phyloP scores from a whole-genome alignment of 2,113 vertebrate genomes.

The mouse (Mus musculus) region DNA sequence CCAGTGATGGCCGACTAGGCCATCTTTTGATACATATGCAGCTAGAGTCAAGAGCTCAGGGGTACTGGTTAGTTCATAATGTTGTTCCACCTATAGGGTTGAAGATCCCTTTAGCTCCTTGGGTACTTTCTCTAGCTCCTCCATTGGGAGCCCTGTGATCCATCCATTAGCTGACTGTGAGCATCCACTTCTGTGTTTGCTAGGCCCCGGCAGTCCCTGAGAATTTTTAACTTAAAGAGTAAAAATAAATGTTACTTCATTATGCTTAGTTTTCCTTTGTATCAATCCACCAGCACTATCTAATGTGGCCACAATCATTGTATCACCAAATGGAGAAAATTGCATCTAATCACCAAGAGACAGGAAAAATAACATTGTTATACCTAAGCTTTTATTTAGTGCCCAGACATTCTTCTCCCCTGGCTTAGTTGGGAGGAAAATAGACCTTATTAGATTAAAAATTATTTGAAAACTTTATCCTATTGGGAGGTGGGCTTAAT shows the following conservation, averaged over 20 bases:
- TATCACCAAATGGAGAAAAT: slow-evolving; percentile 58
- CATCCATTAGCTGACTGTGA: too few species aligned
- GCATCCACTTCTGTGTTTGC: too few species aligned
- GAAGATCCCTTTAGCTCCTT: too few species aligned
- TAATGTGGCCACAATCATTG: slow-evolving; percentile 12
- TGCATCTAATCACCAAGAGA: slow-evolving; percentile 64
- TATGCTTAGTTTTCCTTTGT: slow-evolving; percentile 54
- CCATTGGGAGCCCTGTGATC: too few species aligned
- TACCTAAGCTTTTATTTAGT: slow-evolving; percentile 57
- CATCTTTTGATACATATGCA: too few species aligned
- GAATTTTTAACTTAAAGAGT: slow-evolving; percentile 67
- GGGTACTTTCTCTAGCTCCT: too few species aligned
- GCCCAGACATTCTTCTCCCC: background rate
- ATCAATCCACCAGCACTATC: slow-evolving; percentile 36
- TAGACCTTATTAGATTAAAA: slow-evolving; percentile 67
- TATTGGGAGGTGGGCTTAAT: slow-evolving; percentile 54
- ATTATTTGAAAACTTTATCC: slow-evolving; percentile 38
- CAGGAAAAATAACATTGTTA: slow-evolving; percentile 43
- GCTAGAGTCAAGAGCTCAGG: too few species aligned
- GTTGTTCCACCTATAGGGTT: too few species aligned
- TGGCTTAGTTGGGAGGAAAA: background rate
- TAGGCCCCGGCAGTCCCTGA: too few species aligned
- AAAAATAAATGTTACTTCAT: slow-evolving; percentile 65
- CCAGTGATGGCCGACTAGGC: too few species aligned
- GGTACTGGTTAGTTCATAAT: too few species aligned